Percentiles rank a stretch among this genome's conserved stretches.
Conservation (phyloP, 2,888 invertebrate species). For the Thelaira solivaga region DNA sequence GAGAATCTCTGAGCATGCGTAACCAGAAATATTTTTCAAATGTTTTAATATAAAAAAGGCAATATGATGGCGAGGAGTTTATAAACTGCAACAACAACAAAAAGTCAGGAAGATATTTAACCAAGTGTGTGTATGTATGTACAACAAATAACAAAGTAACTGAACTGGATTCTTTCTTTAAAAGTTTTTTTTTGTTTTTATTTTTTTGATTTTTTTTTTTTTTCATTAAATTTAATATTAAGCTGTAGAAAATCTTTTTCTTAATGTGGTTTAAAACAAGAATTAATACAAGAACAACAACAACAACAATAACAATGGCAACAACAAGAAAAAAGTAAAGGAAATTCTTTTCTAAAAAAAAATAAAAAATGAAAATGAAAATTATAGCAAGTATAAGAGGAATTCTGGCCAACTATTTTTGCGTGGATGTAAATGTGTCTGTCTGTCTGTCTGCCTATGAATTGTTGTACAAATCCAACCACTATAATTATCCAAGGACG, state of each 20-base stretch:
- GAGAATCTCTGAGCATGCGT: conserved; percentile 47
- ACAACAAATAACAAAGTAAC: conserved; percentile 30
- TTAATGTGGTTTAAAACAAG: conserved; percentile 13
- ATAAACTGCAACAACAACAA: no score
- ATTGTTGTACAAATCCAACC: conserved; percentile 45
- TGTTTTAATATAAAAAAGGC: background rate
- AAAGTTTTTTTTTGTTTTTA: background rate
- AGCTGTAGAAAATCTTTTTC: conserved; percentile 24
- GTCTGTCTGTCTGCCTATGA: conserved; percentile 19
- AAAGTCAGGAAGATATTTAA: conserved; percentile 2
- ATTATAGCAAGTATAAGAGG: conserved; percentile 8
- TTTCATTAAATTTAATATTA: conserved; percentile 18
- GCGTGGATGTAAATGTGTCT: conserved; percentile 58
- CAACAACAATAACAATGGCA: no score
- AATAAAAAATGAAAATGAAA: background rate
- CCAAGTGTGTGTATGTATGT: background rate
- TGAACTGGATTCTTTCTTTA: conserved; percentile 48
- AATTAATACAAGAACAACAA: background rate
- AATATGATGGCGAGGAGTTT: conserved; percentile 3
- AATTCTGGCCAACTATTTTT: conserved; percentile 40
- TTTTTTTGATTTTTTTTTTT: background rate
- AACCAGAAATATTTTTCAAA: conserved; percentile 46
- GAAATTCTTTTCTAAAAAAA: conserved; percentile 42
- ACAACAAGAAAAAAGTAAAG: background rate
- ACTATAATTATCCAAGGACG: conserved; percentile 63